These are phyloP conservation scores for Phaetusa simplex DNA, from an alignment of 2,113 vertebrate genomes.

Conservation along the genomic window DNA sequence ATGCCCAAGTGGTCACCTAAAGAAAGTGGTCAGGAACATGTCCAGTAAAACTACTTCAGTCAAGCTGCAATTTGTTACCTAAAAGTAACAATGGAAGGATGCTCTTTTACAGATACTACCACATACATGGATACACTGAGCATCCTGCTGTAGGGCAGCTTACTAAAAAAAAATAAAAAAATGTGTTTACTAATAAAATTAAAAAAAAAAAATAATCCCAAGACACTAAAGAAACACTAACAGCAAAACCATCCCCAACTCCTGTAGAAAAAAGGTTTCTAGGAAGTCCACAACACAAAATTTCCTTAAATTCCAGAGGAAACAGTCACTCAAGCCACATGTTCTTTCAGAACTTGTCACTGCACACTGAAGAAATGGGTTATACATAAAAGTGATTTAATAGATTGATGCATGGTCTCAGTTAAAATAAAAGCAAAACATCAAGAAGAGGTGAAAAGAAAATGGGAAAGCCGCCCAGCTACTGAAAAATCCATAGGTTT, in stretches of 20 bases:
- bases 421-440: not conserved
- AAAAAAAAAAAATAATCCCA: not conserved
- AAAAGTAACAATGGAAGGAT: not conserved
- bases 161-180: not conserved
- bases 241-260: not conserved
- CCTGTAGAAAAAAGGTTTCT: not conserved
- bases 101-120: not conserved
- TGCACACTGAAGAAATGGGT: not conserved
- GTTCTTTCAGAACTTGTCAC: not conserved
- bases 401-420: not conserved
- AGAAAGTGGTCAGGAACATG: not conserved
- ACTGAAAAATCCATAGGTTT: not conserved
- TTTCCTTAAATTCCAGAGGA: not conserved
- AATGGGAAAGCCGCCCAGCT: not conserved
- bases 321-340: not conserved
- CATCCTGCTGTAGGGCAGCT: not conserved
- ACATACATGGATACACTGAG: not conserved
- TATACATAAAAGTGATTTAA: not conserved
- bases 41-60: not conserved
- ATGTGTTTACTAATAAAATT: no score
- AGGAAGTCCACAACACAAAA: not conserved
- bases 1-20: not conserved
- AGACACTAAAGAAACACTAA: not conserved
- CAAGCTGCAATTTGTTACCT: not conserved
- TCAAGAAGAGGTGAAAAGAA: not conserved